These are phyloP conservation scores for Pogonomyrmex californicus DNA, from an alignment of 1,140 invertebrate genomes.

Conservation along the genomic window DNA sequence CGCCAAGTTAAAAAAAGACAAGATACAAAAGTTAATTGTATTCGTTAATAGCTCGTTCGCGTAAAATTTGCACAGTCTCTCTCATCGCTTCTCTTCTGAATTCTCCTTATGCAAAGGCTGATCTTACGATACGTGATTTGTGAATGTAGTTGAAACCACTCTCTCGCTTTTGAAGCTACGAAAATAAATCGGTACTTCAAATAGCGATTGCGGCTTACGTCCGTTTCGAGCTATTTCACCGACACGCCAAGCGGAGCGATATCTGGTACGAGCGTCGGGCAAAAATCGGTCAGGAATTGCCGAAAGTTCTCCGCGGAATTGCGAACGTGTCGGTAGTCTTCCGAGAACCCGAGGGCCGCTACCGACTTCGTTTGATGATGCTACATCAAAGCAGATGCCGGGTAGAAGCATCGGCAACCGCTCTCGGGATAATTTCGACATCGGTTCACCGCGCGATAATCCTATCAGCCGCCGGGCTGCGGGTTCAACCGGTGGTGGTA, in stretches of 20 bases:
- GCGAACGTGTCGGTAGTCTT: slow-evolving; percentile 52
- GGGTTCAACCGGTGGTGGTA: slow-evolving; percentile 34
- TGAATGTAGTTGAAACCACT: slow-evolving; percentile 7
- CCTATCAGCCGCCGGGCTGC: slow-evolving; percentile 39
- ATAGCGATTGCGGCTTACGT: slow-evolving; percentile 72
- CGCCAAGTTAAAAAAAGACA: neutral
- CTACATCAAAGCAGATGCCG: slow-evolving; percentile 49
- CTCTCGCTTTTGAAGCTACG: slow-evolving; percentile 58
- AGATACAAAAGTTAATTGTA: neutral
- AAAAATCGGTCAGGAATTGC: slow-evolving; percentile 40
- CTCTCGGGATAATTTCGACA: slow-evolving; percentile 54
- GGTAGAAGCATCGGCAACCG: slow-evolving; percentile 4
- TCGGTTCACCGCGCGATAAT: slow-evolving; percentile 41
- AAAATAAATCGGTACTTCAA: slow-evolving; percentile 73
- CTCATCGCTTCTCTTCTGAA: neutral
- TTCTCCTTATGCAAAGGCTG: neutral
- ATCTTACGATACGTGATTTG: slow-evolving; percentile 25
- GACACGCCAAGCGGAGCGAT: slow-evolving; percentile 39
- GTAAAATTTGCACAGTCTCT: neutral
- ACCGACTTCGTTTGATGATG: slow-evolving; percentile 32
- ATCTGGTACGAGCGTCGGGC: slow-evolving; percentile 15
- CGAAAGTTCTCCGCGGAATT: slow-evolving; percentile 63
- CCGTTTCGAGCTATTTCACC: slow-evolving; percentile 52
- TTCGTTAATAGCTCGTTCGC: neutral
- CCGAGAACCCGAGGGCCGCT: slow-evolving; percentile 57